Conservation (phyloP, 2,113 vertebrate genomes). For the Dolichallabes microphthalmus region DNA sequence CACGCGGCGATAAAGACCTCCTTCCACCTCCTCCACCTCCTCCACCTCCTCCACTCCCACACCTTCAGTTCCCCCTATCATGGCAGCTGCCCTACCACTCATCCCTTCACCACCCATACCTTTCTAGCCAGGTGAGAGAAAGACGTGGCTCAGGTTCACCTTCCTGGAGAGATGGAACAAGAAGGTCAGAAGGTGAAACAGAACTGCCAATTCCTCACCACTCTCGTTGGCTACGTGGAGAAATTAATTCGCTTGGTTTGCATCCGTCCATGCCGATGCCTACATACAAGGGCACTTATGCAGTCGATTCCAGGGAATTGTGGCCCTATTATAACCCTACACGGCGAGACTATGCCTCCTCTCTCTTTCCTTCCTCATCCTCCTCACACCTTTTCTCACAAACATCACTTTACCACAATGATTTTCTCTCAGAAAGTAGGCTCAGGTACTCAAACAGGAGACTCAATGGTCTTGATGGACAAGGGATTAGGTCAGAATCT, state of each 20-base stretch:
- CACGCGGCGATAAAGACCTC: slow-evolving; percentile 52
- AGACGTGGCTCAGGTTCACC: slow-evolving; percentile 64
- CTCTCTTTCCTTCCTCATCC: slow-evolving; percentile 60
- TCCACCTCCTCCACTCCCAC: slow-evolving; percentile 61
- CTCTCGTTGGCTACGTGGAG: slow-evolving; percentile 69
- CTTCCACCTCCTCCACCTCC: slow-evolving; percentile 60
- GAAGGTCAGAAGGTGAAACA: slow-evolving; percentile 44
- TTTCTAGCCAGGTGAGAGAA: slow-evolving; percentile 63
- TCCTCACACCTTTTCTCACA: slow-evolving; percentile 63
- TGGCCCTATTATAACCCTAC: slow-evolving; percentile 66
- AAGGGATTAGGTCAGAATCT: slow-evolving; percentile 66
- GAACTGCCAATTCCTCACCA: slow-evolving; percentile 61
- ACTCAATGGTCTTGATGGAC: slow-evolving; percentile 71
- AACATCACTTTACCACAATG: slow-evolving; percentile 63
- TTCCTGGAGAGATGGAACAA: slow-evolving; percentile 70
- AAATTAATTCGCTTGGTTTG: slow-evolving; percentile 56
- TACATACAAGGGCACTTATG: slow-evolving; percentile 68
- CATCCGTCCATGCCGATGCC: slow-evolving; percentile 62
- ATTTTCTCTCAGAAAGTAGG: slow-evolving; percentile 61
- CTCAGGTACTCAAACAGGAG: slow-evolving; percentile 67
- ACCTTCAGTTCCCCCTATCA: slow-evolving; percentile 56
- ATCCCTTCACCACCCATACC: slow-evolving; percentile 63
- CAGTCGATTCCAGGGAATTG: slow-evolving; percentile 67
- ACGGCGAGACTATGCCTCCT: slow-evolving; percentile 66
- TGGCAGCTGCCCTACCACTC: slow-evolving; percentile 70